Conservation (phyloP, 1,140 invertebrate species). For the Panonychus citri region DNA sequence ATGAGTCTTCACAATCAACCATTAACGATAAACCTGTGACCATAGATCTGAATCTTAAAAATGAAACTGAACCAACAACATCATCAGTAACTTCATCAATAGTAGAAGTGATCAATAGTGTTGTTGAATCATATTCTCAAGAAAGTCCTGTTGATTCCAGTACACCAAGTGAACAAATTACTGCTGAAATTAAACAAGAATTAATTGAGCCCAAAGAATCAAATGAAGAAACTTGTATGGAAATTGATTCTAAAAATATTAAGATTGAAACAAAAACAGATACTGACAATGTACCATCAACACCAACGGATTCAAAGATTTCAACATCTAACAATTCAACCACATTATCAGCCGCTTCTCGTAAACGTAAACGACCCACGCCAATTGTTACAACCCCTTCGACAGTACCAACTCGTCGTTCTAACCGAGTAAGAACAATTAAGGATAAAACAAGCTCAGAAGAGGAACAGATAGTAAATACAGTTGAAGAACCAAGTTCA, state of each 20-base stretch:
- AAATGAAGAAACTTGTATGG: background rate
- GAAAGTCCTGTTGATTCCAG: background rate
- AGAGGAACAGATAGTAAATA: conserved; percentile 1
- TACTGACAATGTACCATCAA: background rate
- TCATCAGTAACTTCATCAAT: too few species aligned
- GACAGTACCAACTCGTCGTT: too few species aligned
- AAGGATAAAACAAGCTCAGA: too few species aligned
- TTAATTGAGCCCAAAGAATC: background rate
- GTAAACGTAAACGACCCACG: background rate
- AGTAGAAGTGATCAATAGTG: too few species aligned
- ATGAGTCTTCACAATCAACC: too few species aligned
- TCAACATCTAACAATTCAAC: background rate
- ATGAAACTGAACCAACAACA: too few species aligned
- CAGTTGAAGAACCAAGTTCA: background rate
- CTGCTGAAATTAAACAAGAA: background rate
- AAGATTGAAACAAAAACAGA: background rate
- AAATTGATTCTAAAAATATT: conserved; percentile 1
- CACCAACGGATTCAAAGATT: background rate
- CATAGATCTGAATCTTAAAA: too few species aligned
- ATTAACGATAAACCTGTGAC: too few species aligned
- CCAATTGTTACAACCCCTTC: background rate
- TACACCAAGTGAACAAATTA: background rate
- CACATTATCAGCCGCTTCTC: too few species aligned
- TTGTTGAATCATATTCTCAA: too few species aligned
- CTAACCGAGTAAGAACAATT: too few species aligned